Conservation (phyloP, 2,797 vertebrate species). For the Clamator glandarius region DNA sequence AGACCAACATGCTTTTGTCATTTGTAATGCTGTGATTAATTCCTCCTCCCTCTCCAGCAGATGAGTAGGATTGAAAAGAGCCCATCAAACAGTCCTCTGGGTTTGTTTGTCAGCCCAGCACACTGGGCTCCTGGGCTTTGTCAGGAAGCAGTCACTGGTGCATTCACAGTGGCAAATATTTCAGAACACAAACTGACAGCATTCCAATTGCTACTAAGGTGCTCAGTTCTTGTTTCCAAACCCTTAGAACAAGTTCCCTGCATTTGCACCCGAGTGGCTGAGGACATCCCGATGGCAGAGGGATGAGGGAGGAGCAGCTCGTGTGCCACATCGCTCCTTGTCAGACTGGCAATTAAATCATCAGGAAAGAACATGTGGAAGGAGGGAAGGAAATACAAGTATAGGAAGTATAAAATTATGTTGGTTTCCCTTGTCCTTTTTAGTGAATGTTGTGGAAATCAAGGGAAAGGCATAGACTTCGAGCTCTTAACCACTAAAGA, state of each 20-base stretch:
- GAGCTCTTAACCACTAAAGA: conserved; percentile 7
- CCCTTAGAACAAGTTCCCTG: background rate
- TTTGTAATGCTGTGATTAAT: background rate
- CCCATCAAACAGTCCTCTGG: background rate
- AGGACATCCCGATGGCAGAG: background rate
- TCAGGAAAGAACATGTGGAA: background rate
- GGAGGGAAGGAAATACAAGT: background rate
- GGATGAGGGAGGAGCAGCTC: no score
- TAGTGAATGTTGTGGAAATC: background rate
- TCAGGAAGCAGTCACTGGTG: background rate
- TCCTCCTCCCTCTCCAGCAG: background rate
- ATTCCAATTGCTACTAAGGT: background rate
- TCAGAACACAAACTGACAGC: background rate
- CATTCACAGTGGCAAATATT: background rate
- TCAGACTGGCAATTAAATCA: background rate
- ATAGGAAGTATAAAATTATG: no score
- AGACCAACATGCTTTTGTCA: background rate
- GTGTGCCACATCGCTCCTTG: background rate
- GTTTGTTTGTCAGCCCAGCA: background rate
- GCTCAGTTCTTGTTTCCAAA: background rate
- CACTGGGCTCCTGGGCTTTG: background rate
- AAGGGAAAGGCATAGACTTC: background rate
- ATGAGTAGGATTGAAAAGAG: background rate
- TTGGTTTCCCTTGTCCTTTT: background rate
- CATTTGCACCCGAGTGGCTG: background rate